Conservation (phyloP, 1,140 invertebrate genomes). For the Drosophila ananassae region DNA sequence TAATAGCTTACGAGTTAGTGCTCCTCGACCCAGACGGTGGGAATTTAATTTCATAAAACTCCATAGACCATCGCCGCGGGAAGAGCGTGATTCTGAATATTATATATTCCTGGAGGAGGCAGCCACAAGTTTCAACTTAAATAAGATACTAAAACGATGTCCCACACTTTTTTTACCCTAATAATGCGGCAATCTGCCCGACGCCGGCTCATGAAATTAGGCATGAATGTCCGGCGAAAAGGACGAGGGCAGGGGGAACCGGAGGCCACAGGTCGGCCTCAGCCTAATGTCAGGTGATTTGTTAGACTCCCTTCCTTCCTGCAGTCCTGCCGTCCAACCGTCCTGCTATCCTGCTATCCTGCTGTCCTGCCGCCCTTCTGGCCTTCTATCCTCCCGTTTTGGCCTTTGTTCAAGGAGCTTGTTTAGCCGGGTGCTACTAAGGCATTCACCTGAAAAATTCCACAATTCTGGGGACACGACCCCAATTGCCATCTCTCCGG, state of each 20-base stretch:
- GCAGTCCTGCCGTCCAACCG: background rate
- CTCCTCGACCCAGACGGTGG: no score
- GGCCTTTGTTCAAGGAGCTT: conserved; percentile 58
- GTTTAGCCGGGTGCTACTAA: conserved; percentile 47
- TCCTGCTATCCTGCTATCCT: background rate
- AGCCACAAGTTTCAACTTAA: background rate
- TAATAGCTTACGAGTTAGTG: no score
- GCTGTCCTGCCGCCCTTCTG: background rate
- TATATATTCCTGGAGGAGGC: no score
- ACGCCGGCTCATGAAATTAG: conserved; percentile 72
- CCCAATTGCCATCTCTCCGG: conserved; percentile 48
- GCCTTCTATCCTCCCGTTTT: conserved; percentile 5
- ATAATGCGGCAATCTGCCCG: conserved; percentile 71
- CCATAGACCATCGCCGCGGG: no score
- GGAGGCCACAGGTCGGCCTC: conserved; percentile 44
- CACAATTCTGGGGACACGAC: conserved; percentile 58
- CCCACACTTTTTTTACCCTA: conserved; percentile 25
- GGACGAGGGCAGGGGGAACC: background rate
- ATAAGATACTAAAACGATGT: conserved; percentile 2
- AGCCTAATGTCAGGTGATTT: conserved; percentile 70
- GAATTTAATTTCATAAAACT: no score
- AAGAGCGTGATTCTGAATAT: background rate
- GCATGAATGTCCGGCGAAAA: conserved; percentile 63
- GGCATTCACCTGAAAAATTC: conserved; percentile 73
- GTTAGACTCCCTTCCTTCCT: conserved; percentile 55